A percentile compares a stretch with the other conserved stretches of the same genome.
Conservation (phyloP, 2,113 vertebrate species). For the Misgurnus anguillicaudatus region DNA sequence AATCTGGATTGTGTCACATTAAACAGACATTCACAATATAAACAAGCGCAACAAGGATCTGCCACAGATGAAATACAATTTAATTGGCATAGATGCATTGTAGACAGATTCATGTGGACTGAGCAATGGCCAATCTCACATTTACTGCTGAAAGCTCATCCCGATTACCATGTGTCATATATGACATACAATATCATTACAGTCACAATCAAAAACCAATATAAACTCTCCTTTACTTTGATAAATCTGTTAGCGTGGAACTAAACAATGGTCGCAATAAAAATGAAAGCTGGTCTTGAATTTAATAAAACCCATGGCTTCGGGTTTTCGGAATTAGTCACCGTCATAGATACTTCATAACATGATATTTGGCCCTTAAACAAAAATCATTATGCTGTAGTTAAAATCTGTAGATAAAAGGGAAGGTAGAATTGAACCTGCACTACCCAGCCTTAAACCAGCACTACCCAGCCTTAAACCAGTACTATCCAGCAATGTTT, state of each 20-base stretch:
- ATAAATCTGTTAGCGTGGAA: constrained; percentile 62
- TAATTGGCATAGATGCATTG: constrained; percentile 38
- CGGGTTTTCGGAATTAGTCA: constrained; percentile 4
- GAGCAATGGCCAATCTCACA: constrained; percentile 12
- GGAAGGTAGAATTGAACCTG: too few species aligned
- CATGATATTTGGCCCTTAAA: constrained; percentile 5
- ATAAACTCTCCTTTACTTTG: constrained; percentile 38
- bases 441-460: too few species aligned
- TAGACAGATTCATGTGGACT: not conserved
- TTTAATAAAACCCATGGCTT: constrained; percentile 63
- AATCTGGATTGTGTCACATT: too few species aligned
- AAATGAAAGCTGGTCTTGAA: constrained; percentile 68
- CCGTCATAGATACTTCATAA: not conserved
- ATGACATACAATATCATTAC: constrained; percentile 5
- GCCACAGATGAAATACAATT: not conserved
- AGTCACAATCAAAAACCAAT: constrained; percentile 11
- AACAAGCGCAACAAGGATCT: not conserved
- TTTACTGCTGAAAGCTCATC: constrained; percentile 29
- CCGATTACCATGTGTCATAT: constrained; percentile 30
- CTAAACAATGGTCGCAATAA: constrained; percentile 61
- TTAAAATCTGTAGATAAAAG: not conserved
- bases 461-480: too few species aligned
- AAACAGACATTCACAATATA: too few species aligned
- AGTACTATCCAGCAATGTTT: too few species aligned
- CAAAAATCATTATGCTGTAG: not conserved